Conservation (phyloP, 2,797 vertebrate species). For the Staurois parvus region DNA sequence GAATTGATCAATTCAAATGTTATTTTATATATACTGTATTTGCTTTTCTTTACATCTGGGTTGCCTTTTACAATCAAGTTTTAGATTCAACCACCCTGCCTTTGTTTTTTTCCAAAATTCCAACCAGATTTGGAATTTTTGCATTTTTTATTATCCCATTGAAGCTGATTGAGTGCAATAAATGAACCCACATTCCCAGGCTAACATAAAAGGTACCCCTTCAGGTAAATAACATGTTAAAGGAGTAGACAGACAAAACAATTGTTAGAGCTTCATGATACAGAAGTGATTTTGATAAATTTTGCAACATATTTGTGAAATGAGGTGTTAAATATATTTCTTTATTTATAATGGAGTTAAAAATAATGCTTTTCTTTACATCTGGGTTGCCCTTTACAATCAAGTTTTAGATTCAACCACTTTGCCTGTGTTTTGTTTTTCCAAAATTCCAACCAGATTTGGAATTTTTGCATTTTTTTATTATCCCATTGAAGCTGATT, state of each 20-base stretch:
- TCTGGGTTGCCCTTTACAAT: too few species aligned
- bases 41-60: neutral
- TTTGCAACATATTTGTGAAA: too few species aligned
- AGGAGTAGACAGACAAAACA: too few species aligned
- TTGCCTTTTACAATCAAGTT: too few species aligned
- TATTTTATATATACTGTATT: neutral
- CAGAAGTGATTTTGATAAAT: too few species aligned
- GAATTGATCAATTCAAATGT: too few species aligned
- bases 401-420: neutral
- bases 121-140: neutral
- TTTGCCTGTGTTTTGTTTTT: neutral
- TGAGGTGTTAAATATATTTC: too few species aligned
- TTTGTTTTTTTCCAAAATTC: neutral
- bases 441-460: neutral
- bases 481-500: neutral
- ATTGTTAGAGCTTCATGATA: too few species aligned
- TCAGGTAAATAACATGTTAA: neutral
- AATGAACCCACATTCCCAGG: too few species aligned
- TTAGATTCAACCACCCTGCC: neutral
- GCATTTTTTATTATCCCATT: neutral
- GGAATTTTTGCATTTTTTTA: neutral
- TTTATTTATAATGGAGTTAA: too few species aligned
- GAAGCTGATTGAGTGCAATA: neutral
- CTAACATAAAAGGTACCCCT: neutral
- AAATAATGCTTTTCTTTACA: neutral